phyloP scores from a whole-genome alignment of 1,140 invertebrate species.

The Drosophila sp. region DNA sequence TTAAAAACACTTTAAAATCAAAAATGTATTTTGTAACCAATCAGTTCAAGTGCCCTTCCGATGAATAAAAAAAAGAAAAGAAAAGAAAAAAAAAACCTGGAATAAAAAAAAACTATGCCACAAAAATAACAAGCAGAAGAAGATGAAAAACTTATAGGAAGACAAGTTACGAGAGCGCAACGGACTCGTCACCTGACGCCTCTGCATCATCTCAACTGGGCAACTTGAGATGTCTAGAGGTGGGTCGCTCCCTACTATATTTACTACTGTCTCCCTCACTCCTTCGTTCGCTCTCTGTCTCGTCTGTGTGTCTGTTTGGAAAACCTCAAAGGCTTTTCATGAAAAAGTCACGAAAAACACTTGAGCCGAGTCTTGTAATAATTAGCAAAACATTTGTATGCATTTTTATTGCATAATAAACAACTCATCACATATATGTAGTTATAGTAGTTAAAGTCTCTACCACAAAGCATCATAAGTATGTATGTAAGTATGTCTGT shows the following conservation, averaged over 20 bases:
- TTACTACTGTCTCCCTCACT: background rate
- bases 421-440: conserved; percentile 11
- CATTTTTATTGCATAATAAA: conserved; percentile 70
- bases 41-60: conserved; percentile 10
- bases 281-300: background rate
- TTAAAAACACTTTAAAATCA: conserved; percentile 2
- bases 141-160: conserved; percentile 18
- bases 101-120: conserved; percentile 6
- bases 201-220: conserved; percentile 29
- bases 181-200: conserved; percentile 19
- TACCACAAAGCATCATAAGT: background rate
- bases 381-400: conserved; percentile 55
- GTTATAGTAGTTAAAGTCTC: conserved; percentile 12
- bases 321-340: conserved; percentile 9
- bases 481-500: background rate
- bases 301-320: background rate
- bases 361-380: conserved; percentile 49
- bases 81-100: background rate
- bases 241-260: conserved; percentile 1
- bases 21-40: conserved; percentile 16
- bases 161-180: conserved; percentile 19
- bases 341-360: conserved; percentile 29
- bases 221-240: conserved; percentile 52
- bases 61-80: conserved; percentile 6
- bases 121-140: conserved; percentile 5